Conservation (phyloP, 2,113 vertebrate genomes). For the Anolis sagrei region DNA sequence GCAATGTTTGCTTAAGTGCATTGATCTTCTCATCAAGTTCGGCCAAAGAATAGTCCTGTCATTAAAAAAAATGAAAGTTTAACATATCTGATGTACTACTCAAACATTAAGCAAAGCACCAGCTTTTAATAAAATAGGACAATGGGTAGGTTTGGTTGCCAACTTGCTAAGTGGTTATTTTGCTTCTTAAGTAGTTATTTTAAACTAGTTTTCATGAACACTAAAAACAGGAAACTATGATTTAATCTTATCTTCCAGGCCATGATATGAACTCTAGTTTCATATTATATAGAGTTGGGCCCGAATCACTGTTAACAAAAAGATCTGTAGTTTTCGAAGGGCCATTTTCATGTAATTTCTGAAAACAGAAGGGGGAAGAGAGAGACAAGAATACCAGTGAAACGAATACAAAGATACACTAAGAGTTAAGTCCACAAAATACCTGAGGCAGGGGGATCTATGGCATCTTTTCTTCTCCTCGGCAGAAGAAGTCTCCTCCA, state of each 20-base stretch:
- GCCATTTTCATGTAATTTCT: no score
- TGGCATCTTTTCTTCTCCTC: no score
- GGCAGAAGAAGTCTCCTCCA: no score
- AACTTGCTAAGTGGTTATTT: neutral
- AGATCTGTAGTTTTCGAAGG: no score
- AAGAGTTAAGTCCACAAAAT: no score
- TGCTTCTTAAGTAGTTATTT: neutral
- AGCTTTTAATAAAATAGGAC: neutral
- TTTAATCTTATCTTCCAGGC: neutral
- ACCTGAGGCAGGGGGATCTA: no score
- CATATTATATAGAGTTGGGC: no score
- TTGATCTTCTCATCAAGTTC: slow-evolving; percentile 98
- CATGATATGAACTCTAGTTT: neutral
- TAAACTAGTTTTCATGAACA: neutral
- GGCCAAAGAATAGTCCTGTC: slow-evolving; percentile 89
- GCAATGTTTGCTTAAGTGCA: slow-evolving; percentile 87
- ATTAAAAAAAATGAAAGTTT: slow-evolving; percentile 64
- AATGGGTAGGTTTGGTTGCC: neutral
- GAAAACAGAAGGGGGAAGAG: no score
- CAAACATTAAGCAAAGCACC: slow-evolving; percentile 44
- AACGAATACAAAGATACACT: no score
- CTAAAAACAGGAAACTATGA: neutral
- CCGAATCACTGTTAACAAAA: no score
- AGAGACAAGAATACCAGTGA: no score
- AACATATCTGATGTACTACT: slow-evolving; percentile 63